Evolutionary conservation across 2,888 invertebrate genomes (phyloP).

Genomic region (Boloria selene): DNA sequence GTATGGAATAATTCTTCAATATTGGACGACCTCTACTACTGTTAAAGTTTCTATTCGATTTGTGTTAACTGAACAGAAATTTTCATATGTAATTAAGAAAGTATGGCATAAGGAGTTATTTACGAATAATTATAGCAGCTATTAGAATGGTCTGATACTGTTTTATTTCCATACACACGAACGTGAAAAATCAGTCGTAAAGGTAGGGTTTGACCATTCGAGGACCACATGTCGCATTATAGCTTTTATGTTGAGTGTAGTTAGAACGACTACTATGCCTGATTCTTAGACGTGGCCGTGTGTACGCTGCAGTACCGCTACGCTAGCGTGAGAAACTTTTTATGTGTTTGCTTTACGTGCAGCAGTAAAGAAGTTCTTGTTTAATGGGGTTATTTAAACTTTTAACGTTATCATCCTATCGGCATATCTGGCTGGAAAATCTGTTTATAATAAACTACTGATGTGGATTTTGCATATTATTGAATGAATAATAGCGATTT

Average conservation of each 20-base stretch:
- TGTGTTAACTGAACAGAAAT: slow-evolving; percentile 2
- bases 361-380: slow-evolving; percentile 33
- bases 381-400: slow-evolving; percentile 40
- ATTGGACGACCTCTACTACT: too few relatives aligned
- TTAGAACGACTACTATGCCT: slow-evolving; percentile 29
- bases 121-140: slow-evolving; percentile 14
- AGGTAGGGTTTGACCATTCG: slow-evolving; percentile 19
- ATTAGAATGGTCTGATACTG: slow-evolving; percentile 12
- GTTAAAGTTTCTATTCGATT: background rate
- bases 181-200: slow-evolving; percentile 28
- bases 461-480: background rate
- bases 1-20: too few relatives aligned
- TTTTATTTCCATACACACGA: slow-evolving; percentile 19
- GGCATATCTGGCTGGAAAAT: slow-evolving; percentile 29
- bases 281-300: slow-evolving; percentile 6
- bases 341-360: slow-evolving; percentile 41
- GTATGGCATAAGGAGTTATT: slow-evolving; percentile 16
- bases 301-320: slow-evolving; percentile 28
- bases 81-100: slow-evolving; percentile 16
- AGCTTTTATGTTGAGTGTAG: slow-evolving; percentile 33
- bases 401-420: slow-evolving; percentile 34
- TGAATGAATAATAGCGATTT: too few relatives aligned
- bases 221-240: slow-evolving; percentile 27
- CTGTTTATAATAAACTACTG: slow-evolving; percentile 18
- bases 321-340: slow-evolving; percentile 36